Base-by-base conservation (phyloP, 2,113 vertebrate species). In the Octodon degus region DNA sequence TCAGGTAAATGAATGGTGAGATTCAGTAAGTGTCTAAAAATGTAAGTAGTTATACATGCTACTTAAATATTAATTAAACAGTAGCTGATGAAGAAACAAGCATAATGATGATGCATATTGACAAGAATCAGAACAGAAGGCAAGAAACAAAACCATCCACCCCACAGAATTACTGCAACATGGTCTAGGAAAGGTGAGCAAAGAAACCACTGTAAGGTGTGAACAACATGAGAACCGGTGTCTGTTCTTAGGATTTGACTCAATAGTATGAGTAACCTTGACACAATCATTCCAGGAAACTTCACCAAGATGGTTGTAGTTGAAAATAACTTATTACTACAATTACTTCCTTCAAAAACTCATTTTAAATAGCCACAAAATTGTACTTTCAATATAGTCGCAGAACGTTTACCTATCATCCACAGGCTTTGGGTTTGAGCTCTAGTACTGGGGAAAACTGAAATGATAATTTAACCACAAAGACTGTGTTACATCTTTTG, bases 21-120 rank as follows among this genome's bases (percentile, higher is more conserved):
- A 27, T 53, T 63, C 86, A 74, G 60, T 77, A 40, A 65, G 80
- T 30, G 13, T 58, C n/a, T 84, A 24, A 72, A 94, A 80, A 84
- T 86, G 6, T 65, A 70, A 84, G 34, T 34, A 68, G 2, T 9
- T 95, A 34, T 67, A 53, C 25, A n/a, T n/a, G 8, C 7, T 67
- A 19, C 25, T 84, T 72, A n/a, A 17, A 81, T 72, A 60, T 70
- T n/a, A 80, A 34, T 65, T 65, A 72, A 83, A 84, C 13, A 20
- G 0, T n/a, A 74, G 47, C 76, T 55, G 43, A 60, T n/a, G n/a
- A 84, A 8, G 67, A 40, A 91, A 8, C 20, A 79, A 7, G 4
- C 86, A 53, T 76, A 72, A 58, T 43, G 19, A 13, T 9, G 63
- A 72, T 5, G 1, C 43, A 24, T 4, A 20, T 16, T 9, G 10